These are phyloP conservation scores for Xiphophorus hellerii DNA, from an alignment of 2,113 vertebrate genomes.

Conservation along the genomic window DNA sequence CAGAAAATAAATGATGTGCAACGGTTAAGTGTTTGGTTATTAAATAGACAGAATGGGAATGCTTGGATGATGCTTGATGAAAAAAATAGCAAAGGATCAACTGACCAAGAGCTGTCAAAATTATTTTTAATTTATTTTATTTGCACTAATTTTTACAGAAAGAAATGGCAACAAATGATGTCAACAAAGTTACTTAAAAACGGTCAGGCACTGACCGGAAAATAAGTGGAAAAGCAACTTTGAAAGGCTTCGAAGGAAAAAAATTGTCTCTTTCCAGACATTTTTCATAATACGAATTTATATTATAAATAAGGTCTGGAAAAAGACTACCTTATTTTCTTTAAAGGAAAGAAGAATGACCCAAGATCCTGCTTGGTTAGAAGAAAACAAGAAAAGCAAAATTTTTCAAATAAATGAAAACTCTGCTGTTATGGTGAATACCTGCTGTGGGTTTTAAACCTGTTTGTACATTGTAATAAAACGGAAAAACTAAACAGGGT, in stretches of 20 bases:
- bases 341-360: not conserved
- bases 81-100: no score
- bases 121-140: no score
- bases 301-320: no score
- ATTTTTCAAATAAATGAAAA: not conserved
- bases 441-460: not conserved
- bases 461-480: not conserved
- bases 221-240: not conserved
- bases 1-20: no score
- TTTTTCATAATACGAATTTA: not conserved
- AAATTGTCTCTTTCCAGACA: not conserved
- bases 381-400: not conserved
- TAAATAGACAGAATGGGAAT: no score
- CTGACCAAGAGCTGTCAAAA: no score
- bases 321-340: no score
- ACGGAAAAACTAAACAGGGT: not conserved
- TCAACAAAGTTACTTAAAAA: not conserved
- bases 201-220: not conserved
- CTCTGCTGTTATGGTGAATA: not conserved
- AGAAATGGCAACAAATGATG: no score
- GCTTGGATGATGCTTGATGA: no score
- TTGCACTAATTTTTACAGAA: no score
- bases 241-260: not conserved
- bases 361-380: not conserved
- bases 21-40: no score